Evolutionary conservation across 2,888 invertebrate species (phyloP).

Genomic region (Morpho helenor): DNA sequence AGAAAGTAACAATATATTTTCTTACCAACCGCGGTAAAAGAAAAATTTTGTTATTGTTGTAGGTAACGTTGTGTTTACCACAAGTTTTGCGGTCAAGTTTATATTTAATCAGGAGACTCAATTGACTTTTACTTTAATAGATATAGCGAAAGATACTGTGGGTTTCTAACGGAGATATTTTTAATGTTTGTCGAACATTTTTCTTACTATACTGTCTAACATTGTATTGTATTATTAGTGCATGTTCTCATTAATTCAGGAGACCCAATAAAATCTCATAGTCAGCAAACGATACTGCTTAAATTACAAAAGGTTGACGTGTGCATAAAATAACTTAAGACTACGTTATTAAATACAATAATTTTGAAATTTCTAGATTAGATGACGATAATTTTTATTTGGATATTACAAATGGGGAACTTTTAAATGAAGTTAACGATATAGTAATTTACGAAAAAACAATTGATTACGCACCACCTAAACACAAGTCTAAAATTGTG

Average conservation of each 20-base stretch:
- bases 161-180: not conserved
- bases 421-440: slow-evolving; percentile 1
- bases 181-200: no score
- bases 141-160: no score
- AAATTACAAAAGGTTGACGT: no score
- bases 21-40: not conserved
- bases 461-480: not conserved
- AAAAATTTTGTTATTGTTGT: no score
- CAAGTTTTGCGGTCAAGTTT: no score
- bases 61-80: no score
- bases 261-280: no score
- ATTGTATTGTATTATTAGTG: not conserved
- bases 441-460: slow-evolving; percentile 17
- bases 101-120: no score
- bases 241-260: not conserved
- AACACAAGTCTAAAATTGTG: slow-evolving; percentile 5
- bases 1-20: not conserved
- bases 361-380: slow-evolving; percentile 22
- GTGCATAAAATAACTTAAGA: no score
- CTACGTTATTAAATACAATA: not conserved
- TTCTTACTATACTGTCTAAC: no score
- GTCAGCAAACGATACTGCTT: no score
- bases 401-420: slow-evolving; percentile 9
- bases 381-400: slow-evolving; percentile 29
- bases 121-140: no score